Conservation (phyloP, 2,113 vertebrate genomes). For the Cardinalis cardinalis region DNA sequence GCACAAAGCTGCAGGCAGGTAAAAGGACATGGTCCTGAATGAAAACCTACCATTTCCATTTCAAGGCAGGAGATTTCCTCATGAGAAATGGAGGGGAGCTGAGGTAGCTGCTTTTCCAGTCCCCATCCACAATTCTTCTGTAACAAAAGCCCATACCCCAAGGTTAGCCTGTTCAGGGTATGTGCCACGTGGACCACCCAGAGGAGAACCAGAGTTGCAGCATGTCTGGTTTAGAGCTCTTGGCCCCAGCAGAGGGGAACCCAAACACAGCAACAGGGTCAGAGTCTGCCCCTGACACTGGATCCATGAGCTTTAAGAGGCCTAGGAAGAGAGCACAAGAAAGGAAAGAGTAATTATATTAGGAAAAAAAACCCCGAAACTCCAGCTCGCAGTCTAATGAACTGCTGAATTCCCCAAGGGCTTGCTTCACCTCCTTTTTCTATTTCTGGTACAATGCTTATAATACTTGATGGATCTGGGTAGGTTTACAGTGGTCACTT, state of each 20-base stretch:
- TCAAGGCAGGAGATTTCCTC: neutral
- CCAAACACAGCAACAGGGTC: fast-evolving
- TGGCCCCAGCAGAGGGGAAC: neutral
- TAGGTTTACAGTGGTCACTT: neutral
- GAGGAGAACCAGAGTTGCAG: neutral
- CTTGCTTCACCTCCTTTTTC: neutral
- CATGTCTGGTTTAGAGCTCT: fast-evolving
- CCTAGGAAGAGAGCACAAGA: neutral
- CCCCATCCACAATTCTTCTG: neutral
- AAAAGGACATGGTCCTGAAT: neutral
- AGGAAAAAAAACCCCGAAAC: neutral
- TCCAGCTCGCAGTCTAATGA: neutral
- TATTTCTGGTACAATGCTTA: neutral
- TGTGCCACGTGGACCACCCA: fast-evolving
- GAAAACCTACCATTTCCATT: neutral
- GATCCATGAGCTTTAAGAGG: neutral
- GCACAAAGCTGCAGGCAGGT: neutral
- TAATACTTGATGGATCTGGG: neutral
- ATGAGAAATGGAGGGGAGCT: neutral
- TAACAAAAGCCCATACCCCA: neutral
- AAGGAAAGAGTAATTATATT: neutral
- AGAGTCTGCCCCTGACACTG: neutral
- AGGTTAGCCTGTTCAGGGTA: neutral
- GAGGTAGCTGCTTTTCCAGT: neutral
- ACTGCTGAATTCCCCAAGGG: neutral